Percentiles rank a stretch among this genome's conserved stretches.
Evolutionary conservation across 1,140 invertebrate genomes (phyloP).

Genomic region (Drosophila lacertosa): DNA sequence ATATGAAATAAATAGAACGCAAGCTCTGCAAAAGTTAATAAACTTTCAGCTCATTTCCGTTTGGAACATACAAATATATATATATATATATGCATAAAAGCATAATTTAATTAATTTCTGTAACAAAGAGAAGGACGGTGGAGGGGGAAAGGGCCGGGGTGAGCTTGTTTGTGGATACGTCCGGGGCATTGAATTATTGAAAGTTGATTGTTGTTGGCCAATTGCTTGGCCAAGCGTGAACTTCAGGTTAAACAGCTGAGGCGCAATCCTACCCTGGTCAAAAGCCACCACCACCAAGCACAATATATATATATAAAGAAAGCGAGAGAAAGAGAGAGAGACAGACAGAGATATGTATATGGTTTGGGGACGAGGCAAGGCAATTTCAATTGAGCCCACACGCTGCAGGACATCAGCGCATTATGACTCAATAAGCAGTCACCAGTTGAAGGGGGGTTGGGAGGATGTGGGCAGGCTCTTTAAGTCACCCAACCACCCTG

Average conservation of each 20-base stretch:
- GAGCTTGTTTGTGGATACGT: constrained; percentile 40
- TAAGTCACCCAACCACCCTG: neutral
- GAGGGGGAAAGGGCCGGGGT: too few species aligned
- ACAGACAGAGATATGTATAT: neutral
- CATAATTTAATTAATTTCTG: constrained; percentile 43
- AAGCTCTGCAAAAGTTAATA: neutral
- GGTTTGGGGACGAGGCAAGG: constrained; percentile 38
- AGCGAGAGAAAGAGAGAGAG: neutral
- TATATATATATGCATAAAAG: too few species aligned
- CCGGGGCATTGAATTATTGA: constrained; percentile 72
- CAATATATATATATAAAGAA: neutral
- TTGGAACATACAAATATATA: neutral
- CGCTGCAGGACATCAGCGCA: constrained; percentile 63
- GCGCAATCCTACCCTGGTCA: constrained; percentile 30
- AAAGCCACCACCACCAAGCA: constrained; percentile 47
- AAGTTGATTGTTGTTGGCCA: constrained; percentile 63
- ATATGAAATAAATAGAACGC: neutral
- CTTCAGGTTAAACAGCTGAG: constrained; percentile 74
- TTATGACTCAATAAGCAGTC: constrained; percentile 68
- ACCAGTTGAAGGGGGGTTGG: neutral
- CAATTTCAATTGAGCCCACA: constrained; percentile 76
- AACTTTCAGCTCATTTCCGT: neutral
- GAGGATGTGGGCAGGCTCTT: neutral
- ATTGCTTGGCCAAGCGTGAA: constrained; percentile 71
- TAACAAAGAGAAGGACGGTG: neutral